Conservation (phyloP, 2,888 invertebrate genomes). For the Acronicta alni region DNA sequence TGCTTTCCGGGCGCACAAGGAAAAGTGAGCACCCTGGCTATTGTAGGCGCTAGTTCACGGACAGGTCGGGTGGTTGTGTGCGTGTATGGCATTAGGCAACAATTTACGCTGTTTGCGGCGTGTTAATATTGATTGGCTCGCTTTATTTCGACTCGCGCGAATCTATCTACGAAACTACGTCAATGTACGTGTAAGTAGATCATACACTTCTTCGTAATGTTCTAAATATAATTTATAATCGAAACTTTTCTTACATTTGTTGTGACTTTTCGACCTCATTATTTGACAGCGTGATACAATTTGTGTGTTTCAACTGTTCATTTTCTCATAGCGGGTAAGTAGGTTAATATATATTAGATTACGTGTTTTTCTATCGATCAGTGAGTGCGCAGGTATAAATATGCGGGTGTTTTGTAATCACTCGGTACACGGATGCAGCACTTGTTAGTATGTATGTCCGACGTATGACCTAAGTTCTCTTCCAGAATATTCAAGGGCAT, state of each 20-base stretch:
- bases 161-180: slow-evolving; percentile 82
- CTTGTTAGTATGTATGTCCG: slow-evolving; percentile 23
- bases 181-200: slow-evolving; percentile 57
- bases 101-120: slow-evolving; percentile 90
- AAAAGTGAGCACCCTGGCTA: slow-evolving; percentile 74
- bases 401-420: slow-evolving; percentile 56
- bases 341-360: slow-evolving; percentile 57
- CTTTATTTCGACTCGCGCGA: slow-evolving; percentile 88
- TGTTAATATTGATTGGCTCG: slow-evolving; percentile 90
- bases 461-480: slow-evolving; percentile 37
- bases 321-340: slow-evolving; percentile 45
- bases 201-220: slow-evolving; percentile 51
- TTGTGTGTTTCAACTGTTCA: slow-evolving; percentile 41
- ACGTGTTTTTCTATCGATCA: slow-evolving; percentile 56
- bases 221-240: slow-evolving; percentile 50
- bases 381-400: slow-evolving; percentile 41
- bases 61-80: slow-evolving; percentile 72
- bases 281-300: slow-evolving; percentile 49
- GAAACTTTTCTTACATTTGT: slow-evolving; percentile 46
- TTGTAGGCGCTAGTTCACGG: slow-evolving; percentile 71
- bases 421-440: slow-evolving; percentile 42
- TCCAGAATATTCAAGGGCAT: too few species aligned
- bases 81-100: slow-evolving; percentile 88
- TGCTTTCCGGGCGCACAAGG: slow-evolving; percentile 19
- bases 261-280: slow-evolving; percentile 53